Evolutionary conservation across 2,888 invertebrate species (phyloP).

Genomic region (Zootermopsis nevadensis): DNA sequence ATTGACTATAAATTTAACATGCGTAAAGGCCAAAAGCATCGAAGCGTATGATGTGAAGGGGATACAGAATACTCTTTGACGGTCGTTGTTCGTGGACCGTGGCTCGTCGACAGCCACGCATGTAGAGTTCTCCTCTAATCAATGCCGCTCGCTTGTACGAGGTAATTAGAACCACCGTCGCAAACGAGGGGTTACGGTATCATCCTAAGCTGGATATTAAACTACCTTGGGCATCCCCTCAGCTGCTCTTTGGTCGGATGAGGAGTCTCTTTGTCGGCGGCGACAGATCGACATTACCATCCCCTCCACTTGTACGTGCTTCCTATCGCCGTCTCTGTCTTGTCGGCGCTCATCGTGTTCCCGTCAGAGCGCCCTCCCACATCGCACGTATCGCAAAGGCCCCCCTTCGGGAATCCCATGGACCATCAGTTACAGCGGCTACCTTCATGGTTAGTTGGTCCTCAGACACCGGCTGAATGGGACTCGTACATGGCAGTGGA

Average conservation of each 20-base stretch:
- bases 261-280: conserved; percentile 47
- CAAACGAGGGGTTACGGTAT: not conserved
- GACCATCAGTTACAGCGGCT: conserved; percentile 46
- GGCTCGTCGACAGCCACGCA: not conserved
- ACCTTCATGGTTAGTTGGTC: conserved; percentile 49
- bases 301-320: conserved; percentile 13
- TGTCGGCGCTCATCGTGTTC: conserved; percentile 42
- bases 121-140: conserved; percentile 29
- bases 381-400: conserved; percentile 44
- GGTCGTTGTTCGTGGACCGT: not conserved
- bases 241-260: conserved; percentile 9
- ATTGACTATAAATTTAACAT: conserved; percentile 38
- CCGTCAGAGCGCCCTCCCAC: conserved; percentile 44
- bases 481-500: conserved; percentile 27
- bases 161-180: conserved; percentile 30
- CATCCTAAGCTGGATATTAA: conserved; percentile 1
- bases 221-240: conserved; percentile 40
- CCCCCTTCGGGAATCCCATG: conserved; percentile 43
- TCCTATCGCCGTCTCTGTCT: conserved; percentile 43
- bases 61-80: conserved; percentile 14
- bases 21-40: conserved; percentile 38
- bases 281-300: conserved; percentile 30
- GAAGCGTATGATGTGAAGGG: conserved; percentile 36
- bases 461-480: conserved; percentile 47
- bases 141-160: conserved; percentile 15